These are phyloP conservation scores for Mesoclemmys tuberculata DNA, from an alignment of 2,113 vertebrate genomes.

Conservation along the genomic window DNA sequence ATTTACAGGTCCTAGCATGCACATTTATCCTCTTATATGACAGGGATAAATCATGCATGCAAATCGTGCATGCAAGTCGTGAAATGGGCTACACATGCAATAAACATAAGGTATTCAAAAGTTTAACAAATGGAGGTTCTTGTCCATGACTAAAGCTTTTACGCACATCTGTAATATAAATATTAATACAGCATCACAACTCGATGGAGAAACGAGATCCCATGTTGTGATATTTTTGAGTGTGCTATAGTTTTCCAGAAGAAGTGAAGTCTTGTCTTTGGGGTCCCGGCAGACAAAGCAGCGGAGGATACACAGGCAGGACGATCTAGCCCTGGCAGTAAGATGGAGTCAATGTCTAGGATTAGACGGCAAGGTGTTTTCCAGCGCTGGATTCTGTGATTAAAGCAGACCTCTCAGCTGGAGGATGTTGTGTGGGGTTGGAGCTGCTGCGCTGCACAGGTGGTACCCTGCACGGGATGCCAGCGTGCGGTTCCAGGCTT, in stretches of 20 bases:
- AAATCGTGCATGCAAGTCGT: no score
- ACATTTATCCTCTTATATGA: no score
- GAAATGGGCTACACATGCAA: no score
- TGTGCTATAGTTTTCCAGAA: not conserved
- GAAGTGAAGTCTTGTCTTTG: accelerated
- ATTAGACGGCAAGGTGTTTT: not conserved
- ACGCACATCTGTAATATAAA: not conserved
- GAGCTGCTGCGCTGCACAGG: not conserved
- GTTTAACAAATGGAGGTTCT: no score
- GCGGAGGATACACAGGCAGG: not conserved
- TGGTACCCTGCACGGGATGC: no score
- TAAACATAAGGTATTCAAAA: no score
- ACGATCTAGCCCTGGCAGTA: not conserved
- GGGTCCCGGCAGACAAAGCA: not conserved
- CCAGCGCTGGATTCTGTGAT: not conserved
- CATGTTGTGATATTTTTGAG: accelerated
- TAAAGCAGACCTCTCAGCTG: not conserved
- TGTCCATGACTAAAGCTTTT: not conserved
- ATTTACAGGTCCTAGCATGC: no score
- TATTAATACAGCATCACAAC: accelerated
- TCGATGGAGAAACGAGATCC: not conserved
- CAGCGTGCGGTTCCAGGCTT: no score
- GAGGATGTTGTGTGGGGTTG: not conserved
- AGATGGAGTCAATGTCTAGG: not conserved
- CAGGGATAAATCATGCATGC: no score